Base-by-base conservation (phyloP, 2,797 vertebrate species). In the Lithobates pipiens region DNA sequence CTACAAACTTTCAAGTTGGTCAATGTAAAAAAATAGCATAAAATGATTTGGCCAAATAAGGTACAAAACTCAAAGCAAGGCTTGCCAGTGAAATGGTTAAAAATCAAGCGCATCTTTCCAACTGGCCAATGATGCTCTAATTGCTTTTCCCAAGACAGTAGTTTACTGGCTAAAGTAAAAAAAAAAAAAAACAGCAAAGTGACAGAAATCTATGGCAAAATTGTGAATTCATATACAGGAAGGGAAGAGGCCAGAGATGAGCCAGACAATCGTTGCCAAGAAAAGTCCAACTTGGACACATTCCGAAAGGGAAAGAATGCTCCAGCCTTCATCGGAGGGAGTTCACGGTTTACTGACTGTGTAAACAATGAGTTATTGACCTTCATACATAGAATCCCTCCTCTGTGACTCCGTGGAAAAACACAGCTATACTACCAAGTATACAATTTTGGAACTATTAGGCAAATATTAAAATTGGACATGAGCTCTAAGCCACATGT, bases 361-460 rank as follows among this genome's bases (percentile, higher is more conserved):
- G 81, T 80, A 83, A 83, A 87, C 86, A 87, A 87, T 87, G 80
- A 83, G 63, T 84, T 87, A 87, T 84, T 87, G 86, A 87, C 85
- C 80, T 86, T 83, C 80, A 50, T 83, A 68, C 80, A 83, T 75
- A 86, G 74, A 75, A 79, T 69, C 80, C 54, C 76, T 63, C 61
- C 72, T 86, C 76, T 42, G 61, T 57, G 69, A 83, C 69, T 61
- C 54, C 57, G 23, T 87, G 85, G 85, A 87, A 83, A 83, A 83
- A 79, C 32, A 83, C 80, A 54, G 75, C 80, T 72, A 82, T 25
- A 63, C 23, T 25, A 18, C 16, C 42, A 74, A 80, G 27, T 74
- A 75, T 54, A 50, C 75, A 34, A 67, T 57, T 69, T 29, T 18
- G 42, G 27, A 54, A 32, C 42, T 77, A 77, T 65, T 27, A 23